Percentiles rank a stretch among this genome's conserved stretches.
Conservation (phyloP, 2,888 invertebrate species). For the Melanophora roralis region DNA sequence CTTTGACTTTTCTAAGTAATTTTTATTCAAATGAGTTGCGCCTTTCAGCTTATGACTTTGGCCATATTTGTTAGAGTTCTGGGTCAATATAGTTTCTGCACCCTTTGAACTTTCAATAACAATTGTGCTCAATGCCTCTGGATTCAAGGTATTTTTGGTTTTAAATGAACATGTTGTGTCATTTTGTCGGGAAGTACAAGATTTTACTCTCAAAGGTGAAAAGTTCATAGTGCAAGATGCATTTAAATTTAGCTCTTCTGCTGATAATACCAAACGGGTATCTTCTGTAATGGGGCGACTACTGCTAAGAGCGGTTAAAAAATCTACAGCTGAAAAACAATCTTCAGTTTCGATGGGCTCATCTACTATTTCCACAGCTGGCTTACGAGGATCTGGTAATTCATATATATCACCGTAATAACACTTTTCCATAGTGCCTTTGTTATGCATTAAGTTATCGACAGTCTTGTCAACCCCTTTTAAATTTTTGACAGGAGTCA, state of each 20-base stretch:
- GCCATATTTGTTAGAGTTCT: neutral
- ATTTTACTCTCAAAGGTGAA: constrained; percentile 45
- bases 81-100: constrained; percentile 3
- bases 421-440: neutral
- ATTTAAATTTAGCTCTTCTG: constrained; percentile 69
- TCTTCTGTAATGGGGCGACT: constrained; percentile 59
- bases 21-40: neutral
- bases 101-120: constrained; percentile 45
- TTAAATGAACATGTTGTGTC: neutral
- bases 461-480: no score
- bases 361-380: constrained; percentile 52
- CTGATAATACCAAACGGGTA: constrained; percentile 66
- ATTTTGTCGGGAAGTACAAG: neutral
- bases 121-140: neutral
- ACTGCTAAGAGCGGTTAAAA: constrained; percentile 68
- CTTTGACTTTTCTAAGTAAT: neutral
- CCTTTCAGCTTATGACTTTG: neutral
- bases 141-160: neutral
- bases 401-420: neutral
- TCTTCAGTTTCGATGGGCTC: constrained; percentile 35
- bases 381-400: neutral
- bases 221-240: constrained; percentile 66
- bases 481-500: no score
- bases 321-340: constrained; percentile 70
- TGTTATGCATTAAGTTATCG: neutral